phyloP scores from a whole-genome alignment of 2,888 invertebrate genomes.

The Melieria picta region DNA sequence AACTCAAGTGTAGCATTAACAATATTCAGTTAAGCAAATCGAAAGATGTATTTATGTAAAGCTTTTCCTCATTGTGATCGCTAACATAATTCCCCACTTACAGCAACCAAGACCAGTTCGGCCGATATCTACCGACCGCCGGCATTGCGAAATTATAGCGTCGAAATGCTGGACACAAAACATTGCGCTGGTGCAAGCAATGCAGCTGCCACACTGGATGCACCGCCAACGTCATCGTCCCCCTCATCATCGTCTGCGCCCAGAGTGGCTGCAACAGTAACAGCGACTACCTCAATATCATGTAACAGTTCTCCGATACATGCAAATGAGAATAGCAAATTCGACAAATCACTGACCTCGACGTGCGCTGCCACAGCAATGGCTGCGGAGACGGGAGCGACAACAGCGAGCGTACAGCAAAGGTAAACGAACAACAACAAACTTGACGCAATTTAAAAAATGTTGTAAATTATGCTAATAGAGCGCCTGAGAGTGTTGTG shows the following conservation, averaged over 20 bases:
- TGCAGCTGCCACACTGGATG: constrained; percentile 42
- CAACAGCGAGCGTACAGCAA: constrained; percentile 11
- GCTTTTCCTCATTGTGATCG: not conserved
- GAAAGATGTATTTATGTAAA: constrained; percentile 3
- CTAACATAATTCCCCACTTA: constrained; percentile 9
- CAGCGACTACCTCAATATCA: constrained; percentile 44
- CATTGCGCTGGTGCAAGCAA: constrained; percentile 22
- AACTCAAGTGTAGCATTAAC: no score
- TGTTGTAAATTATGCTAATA: constrained; percentile 31
- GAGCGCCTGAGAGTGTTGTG: not conserved
- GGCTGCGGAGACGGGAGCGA: not conserved
- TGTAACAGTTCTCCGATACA: constrained; percentile 50
- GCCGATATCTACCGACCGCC: constrained; percentile 70
- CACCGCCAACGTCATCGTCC: not conserved
- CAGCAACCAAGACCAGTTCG: constrained; percentile 56
- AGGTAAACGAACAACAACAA: constrained; percentile 35
- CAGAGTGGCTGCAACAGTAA: constrained; percentile 34
- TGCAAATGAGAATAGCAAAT: constrained; percentile 43
- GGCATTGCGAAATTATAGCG: constrained; percentile 63
- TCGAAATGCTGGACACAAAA: not conserved
- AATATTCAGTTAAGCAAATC: no score
- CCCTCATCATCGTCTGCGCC: constrained; percentile 36
- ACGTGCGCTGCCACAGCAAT: constrained; percentile 16
- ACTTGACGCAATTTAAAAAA: constrained; percentile 11
- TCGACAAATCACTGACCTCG: constrained; percentile 35